phyloP scores from a whole-genome alignment of 2,113 vertebrate genomes.

The Synchiropus splendidus region DNA sequence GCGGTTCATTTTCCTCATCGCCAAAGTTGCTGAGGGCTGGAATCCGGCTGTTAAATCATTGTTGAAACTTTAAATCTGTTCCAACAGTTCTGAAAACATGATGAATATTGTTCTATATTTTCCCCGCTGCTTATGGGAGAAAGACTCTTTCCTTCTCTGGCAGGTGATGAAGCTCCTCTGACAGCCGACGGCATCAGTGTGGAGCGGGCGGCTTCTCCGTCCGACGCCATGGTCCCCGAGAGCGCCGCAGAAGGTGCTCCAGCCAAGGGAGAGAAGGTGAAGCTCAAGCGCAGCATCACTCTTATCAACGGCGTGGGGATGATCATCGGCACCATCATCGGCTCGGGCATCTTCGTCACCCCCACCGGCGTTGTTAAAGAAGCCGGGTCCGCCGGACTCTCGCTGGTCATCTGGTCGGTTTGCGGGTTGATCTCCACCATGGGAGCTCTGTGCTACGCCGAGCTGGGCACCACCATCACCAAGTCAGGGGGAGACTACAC shows the following conservation, averaged over 20 bases:
- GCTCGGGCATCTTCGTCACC: slow-evolving; percentile 66
- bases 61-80: no score
- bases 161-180: no score
- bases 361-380: slow-evolving; percentile 64
- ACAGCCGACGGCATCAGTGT: no score
- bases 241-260: slow-evolving; percentile 2
- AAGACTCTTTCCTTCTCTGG: no score
- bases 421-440: slow-evolving; percentile 65
- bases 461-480: slow-evolving; percentile 65
- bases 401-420: slow-evolving; percentile 58
- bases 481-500: slow-evolving; percentile 69
- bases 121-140: no score
- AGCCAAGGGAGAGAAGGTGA: slow-evolving; percentile 41
- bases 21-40: no score
- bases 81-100: no score
- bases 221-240: slow-evolving; percentile 15
- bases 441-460: slow-evolving; percentile 67
- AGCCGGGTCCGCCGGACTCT: slow-evolving; percentile 59
- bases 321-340: slow-evolving; percentile 70
- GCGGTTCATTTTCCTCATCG: no score
- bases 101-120: no score
- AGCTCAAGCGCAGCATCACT: slow-evolving; percentile 66
- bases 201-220: no score
- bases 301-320: slow-evolving; percentile 66
- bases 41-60: no score